Percentiles rank a stretch among this genome's conserved stretches.
Evolutionary conservation across 2,797 vertebrate species (phyloP).

Genomic region (Phoebastria nigripes): DNA sequence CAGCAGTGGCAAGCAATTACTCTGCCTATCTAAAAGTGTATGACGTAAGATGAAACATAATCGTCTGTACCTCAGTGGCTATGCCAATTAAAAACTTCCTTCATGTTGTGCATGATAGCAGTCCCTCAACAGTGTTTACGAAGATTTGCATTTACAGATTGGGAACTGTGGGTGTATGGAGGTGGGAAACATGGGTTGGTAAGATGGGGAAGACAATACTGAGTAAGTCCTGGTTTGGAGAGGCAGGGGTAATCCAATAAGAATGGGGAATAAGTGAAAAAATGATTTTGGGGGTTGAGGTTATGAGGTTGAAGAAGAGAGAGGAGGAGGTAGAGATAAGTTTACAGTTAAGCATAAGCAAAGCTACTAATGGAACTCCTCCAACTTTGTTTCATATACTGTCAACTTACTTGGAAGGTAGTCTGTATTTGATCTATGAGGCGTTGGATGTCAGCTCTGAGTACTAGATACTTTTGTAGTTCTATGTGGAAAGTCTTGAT

Average conservation of each 20-base stretch:
- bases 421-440: accelerated
- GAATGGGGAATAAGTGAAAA: not conserved
- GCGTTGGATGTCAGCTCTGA: accelerated
- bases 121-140: accelerated
- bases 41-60: not conserved
- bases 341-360: not conserved
- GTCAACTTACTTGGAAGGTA: not conserved
- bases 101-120: not conserved
- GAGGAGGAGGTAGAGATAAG: not conserved
- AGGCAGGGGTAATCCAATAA: not conserved
- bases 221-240: not conserved
- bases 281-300: not conserved
- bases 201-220: not conserved
- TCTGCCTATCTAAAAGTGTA: not conserved
- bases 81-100: not conserved
- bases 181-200: not conserved
- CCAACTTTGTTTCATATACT: not conserved
- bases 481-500: not conserved
- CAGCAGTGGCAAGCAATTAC: not conserved
- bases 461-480: not conserved
- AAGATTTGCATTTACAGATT: not conserved
- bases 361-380: not conserved
- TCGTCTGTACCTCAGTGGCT: not conserved
- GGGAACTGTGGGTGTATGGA: not conserved
- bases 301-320: not conserved